Percentiles rank a stretch among this genome's conserved stretches.
phyloP scores from a whole-genome alignment of 2,113 vertebrate genomes.

The Talpa occidentalis region DNA sequence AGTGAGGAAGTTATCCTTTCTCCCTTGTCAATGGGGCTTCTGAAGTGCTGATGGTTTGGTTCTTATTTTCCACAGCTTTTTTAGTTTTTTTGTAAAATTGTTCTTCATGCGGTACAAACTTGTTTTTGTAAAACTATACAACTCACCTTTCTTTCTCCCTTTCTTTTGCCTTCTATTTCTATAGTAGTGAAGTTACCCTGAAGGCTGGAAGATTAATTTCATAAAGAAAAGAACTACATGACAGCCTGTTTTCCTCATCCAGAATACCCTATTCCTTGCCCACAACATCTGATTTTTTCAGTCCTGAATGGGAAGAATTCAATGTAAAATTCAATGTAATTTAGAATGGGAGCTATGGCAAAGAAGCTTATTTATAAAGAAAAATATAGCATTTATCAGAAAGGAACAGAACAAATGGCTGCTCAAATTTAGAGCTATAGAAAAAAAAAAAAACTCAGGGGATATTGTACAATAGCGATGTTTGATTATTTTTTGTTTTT shows the following conservation, averaged over 20 bases:
- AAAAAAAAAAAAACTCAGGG: neutral
- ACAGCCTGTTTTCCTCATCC: neutral
- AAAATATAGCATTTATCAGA: neutral
- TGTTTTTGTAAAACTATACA: neutral
- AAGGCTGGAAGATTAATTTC: neutral
- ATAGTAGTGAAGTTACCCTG: neutral
- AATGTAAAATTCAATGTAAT: neutral
- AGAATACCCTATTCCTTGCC: neutral
- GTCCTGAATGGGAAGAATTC: neutral
- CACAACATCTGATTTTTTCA: neutral
- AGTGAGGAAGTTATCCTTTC: neutral
- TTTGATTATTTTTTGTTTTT: neutral
- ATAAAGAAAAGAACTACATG: neutral
- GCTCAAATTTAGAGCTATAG: neutral
- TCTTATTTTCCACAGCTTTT: neutral
- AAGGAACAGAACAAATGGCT: neutral
- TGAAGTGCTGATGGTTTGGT: neutral
- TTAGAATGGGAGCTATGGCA: neutral
- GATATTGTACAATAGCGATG: neutral
- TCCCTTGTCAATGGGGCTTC: too few relatives aligned
- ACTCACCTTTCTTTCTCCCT: neutral
- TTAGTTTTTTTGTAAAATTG: neutral
- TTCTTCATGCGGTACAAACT: neutral
- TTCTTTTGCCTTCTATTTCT: neutral
- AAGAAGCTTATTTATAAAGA: neutral